Evolutionary conservation across 2,888 invertebrate genomes (phyloP).

Genomic region (Vanessa cardui): DNA sequence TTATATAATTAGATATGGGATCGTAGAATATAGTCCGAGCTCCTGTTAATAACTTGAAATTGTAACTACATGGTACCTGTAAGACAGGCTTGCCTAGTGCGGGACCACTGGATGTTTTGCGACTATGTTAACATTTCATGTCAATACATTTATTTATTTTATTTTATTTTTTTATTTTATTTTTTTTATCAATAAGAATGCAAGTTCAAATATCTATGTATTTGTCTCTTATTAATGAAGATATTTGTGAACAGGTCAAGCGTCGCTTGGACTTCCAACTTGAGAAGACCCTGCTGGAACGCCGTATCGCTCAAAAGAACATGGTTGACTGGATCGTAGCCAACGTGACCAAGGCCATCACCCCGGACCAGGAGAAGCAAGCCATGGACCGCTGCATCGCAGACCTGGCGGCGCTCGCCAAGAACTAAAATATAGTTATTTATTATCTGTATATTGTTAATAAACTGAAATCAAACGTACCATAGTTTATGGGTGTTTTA

Average conservation of each 20-base stretch:
- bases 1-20: no score
- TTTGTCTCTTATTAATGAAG: no score
- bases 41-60: no score
- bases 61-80: no score
- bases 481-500: slow-evolving; percentile 36
- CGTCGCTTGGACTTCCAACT: slow-evolving; percentile 96
- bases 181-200: no score
- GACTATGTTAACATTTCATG: no score
- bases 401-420: slow-evolving; percentile 88
- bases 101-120: no score
- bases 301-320: slow-evolving; percentile 94
- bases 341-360: slow-evolving; percentile 92
- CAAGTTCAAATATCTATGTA: no score
- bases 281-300: slow-evolving; percentile 91
- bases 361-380: slow-evolving; percentile 97
- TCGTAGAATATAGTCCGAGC: no score
- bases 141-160: no score
- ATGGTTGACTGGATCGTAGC: slow-evolving; percentile 96
- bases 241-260: slow-evolving; percentile 84
- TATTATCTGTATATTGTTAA: slow-evolving; percentile 38
- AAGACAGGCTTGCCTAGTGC: no score
- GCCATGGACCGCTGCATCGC: slow-evolving; percentile 93
- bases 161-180: no score
- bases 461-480: slow-evolving; percentile 39
- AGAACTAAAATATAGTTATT: slow-evolving; percentile 51